phyloP scores from a whole-genome alignment of 2,888 invertebrate species.

The Mamestra brassicae region DNA sequence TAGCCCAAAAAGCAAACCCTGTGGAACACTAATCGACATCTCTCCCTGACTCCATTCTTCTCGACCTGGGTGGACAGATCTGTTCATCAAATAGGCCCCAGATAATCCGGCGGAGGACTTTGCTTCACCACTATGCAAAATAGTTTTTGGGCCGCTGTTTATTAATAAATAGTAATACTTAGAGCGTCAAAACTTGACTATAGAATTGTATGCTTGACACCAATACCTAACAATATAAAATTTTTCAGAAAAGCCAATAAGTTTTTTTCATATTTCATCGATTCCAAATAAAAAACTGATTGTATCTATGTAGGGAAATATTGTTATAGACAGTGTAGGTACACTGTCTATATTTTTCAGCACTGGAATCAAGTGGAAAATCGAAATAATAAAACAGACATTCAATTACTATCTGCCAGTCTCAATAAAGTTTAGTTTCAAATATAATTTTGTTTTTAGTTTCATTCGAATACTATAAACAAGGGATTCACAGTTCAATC shows the following conservation, averaged over 20 bases:
- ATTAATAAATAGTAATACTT: neutral
- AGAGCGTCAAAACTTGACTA: neutral
- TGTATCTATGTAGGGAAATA: too few relatives aligned
- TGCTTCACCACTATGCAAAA: too few relatives aligned
- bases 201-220: neutral
- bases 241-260: too few relatives aligned
- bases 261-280: neutral
- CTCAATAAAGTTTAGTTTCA: constrained; percentile 20
- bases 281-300: neutral
- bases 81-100: neutral
- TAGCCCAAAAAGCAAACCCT: neutral
- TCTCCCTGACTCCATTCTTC: neutral
- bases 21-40: neutral
- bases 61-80: neutral
- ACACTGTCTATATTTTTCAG: neutral
- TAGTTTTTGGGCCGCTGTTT: too few relatives aligned
- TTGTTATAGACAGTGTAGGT: too few relatives aligned
- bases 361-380: constrained; percentile 5
- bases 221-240: neutral
- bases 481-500: neutral
- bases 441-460: constrained; percentile 16
- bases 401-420: constrained; percentile 32
- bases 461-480: neutral
- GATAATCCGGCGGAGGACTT: neutral
- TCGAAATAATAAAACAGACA: constrained; percentile 11